phyloP scores from a whole-genome alignment of 1,140 invertebrate species.

The Holcopasites calliopsidis region DNA sequence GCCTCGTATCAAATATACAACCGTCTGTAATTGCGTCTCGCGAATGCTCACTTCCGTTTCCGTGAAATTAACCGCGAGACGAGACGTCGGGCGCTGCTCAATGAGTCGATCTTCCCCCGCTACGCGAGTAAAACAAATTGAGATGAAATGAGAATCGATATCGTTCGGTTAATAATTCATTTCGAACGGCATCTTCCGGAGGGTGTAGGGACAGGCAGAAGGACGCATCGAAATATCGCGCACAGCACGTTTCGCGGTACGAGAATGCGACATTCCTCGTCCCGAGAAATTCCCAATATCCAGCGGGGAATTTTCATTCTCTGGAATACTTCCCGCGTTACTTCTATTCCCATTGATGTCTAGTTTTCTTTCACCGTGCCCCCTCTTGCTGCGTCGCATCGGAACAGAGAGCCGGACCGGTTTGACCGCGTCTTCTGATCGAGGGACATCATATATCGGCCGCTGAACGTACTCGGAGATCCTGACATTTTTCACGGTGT shows the following conservation, averaged over 20 bases:
- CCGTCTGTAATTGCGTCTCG: background rate
- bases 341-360: conserved; percentile 37
- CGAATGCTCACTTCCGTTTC: background rate
- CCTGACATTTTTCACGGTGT: conserved; percentile 31
- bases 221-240: background rate
- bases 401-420: too few species aligned
- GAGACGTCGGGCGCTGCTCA: background rate
- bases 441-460: conserved; percentile 57
- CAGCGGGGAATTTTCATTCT: conserved; percentile 52
- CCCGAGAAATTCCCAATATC: conserved; percentile 59
- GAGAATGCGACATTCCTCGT: conserved; percentile 18
- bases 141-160: too few species aligned
- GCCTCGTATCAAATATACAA: conserved; percentile 16
- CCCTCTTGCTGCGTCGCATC: background rate
- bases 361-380: background rate
- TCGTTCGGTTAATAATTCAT: too few species aligned
- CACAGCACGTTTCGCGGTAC: conserved; percentile 6
- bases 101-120: background rate
- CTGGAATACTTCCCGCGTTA: conserved; percentile 24
- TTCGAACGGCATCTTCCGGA: too few species aligned
- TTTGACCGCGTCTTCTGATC: conserved; percentile 51
- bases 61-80: conserved; percentile 13
- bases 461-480: background rate
- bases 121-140: too few species aligned
- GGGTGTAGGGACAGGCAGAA: too few species aligned